Percentiles rank a stretch among this genome's conserved stretches.
Conservation (phyloP, 2,797 vertebrate species). For the Parambassis ranga region DNA sequence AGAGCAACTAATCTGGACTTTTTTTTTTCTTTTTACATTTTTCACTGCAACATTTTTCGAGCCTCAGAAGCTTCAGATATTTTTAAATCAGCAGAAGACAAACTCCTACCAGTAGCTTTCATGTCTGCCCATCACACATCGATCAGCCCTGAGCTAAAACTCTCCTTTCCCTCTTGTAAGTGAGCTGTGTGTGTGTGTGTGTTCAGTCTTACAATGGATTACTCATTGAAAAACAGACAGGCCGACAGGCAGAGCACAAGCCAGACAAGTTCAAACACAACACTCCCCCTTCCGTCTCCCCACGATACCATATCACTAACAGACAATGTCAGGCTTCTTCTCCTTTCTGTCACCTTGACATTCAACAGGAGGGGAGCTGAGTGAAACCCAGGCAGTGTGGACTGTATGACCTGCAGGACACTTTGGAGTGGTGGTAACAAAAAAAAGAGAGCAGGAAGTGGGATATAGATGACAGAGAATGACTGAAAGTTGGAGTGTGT, state of each 20-base stretch:
- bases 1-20: not conserved
- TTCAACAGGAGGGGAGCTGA: slow-evolving; percentile 27
- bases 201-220: slow-evolving; percentile 66
- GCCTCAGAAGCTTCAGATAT: not conserved
- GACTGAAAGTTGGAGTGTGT: slow-evolving; percentile 4
- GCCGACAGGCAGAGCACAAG: slow-evolving; percentile 54
- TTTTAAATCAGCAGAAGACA: slow-evolving; percentile 14
- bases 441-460: slow-evolving; percentile 44
- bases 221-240: slow-evolving; percentile 71
- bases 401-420: slow-evolving; percentile 36
- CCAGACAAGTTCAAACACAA: slow-evolving; percentile 76
- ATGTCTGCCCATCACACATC: slow-evolving; percentile 23
- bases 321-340: slow-evolving; percentile 65
- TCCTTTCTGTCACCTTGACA: slow-evolving; percentile 46
- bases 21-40: too few relatives aligned
- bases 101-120: slow-evolving; percentile 19
- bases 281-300: not conserved
- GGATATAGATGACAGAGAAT: slow-evolving; percentile 27
- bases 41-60: too few relatives aligned
- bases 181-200: slow-evolving; percentile 34
- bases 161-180: slow-evolving; percentile 27
- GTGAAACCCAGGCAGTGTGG: slow-evolving; percentile 41
- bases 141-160: slow-evolving; percentile 47
- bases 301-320: slow-evolving; percentile 35
- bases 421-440: not conserved